These are phyloP conservation scores for Desoria tigrina DNA, from an alignment of 2,888 invertebrate genomes.

Conservation along the genomic window DNA sequence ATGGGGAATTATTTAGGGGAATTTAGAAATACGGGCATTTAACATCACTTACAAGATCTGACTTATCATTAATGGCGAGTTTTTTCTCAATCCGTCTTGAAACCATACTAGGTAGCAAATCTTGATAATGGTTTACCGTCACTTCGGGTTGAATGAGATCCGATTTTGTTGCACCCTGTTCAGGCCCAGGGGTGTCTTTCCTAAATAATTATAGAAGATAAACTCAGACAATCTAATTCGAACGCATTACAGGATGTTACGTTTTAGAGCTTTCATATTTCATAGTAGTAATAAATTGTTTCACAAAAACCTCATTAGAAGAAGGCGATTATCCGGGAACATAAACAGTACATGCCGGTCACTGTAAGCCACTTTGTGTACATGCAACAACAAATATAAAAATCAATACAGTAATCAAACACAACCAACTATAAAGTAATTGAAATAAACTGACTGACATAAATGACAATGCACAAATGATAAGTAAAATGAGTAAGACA, in stretches of 20 bases:
- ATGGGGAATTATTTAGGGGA: no score
- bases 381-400: conserved; percentile 8
- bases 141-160: conserved; percentile 43
- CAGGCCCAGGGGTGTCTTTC: conserved; percentile 4
- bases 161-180: background rate
- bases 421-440: no score
- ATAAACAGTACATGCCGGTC: conserved; percentile 46
- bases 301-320: conserved; percentile 41
- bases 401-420: background rate
- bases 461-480: no score
- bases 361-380: conserved; percentile 44
- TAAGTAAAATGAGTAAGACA: no score
- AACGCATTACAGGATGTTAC: no score
- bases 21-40: no score
- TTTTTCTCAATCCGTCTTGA: conserved; percentile 42
- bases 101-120: conserved; percentile 43
- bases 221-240: no score
- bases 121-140: conserved; percentile 40
- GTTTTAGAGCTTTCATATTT: background rate
- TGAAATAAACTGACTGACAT: no score
- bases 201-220: conserved; percentile 3
- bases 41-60: conserved; percentile 37
- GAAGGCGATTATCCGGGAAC: conserved; percentile 49
- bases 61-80: conserved; percentile 41
- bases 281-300: background rate